Evolutionary conservation across 2,113 vertebrate species (phyloP), one percentile per base, ranked within the genome.

Genomic region (Istiophorus platypterus): DNA sequence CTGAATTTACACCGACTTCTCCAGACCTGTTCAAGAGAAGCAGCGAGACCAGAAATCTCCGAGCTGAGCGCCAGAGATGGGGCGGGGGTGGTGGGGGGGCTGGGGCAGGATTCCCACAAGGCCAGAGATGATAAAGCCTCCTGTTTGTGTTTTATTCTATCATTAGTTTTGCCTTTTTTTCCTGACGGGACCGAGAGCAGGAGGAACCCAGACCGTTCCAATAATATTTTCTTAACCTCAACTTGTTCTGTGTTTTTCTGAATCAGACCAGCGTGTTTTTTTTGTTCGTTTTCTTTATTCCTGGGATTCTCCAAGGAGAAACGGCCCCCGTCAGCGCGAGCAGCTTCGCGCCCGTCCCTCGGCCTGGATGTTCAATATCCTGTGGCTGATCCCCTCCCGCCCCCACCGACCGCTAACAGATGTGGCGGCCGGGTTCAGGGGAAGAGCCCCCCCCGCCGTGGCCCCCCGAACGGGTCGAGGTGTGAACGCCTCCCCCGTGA

Each of bases 301-400:
- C 18, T 1, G 47, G 18, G 47, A 24, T 34, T 34, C 31, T 34
- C 31, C 3, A 10, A 54, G 5, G 37, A 42, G 7, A 39, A 39
- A 27, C 61, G 17, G 62, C 39, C 17, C 31, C 8, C 12, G 42
- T 22, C 27, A 3, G 65, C 7, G 47, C 41, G 0, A 3, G 72
- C 47, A 9, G 47, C 39, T 66, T 42, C 62, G 4, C n/a, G 15
- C 58, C 45, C 27, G 2, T 52, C 45, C 6, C 76, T 77, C 84
- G 51, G 62, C 86, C 82, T 89, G 85, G 88, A 88, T 88, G 88
- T 92, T 77, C 78, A 90, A 91, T 92, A 93, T 93, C 92, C 94
- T 93, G 92, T 89, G 78, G 89, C 90, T 87, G 85, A 85, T 83
- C 91, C 90, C 84, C 82, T 81, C 56, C 56, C 66, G 82, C 76